Evolutionary conservation across 2,113 vertebrate species (phyloP), one percentile per base, ranked within the genome.

Genomic region (Solea solea): DNA sequence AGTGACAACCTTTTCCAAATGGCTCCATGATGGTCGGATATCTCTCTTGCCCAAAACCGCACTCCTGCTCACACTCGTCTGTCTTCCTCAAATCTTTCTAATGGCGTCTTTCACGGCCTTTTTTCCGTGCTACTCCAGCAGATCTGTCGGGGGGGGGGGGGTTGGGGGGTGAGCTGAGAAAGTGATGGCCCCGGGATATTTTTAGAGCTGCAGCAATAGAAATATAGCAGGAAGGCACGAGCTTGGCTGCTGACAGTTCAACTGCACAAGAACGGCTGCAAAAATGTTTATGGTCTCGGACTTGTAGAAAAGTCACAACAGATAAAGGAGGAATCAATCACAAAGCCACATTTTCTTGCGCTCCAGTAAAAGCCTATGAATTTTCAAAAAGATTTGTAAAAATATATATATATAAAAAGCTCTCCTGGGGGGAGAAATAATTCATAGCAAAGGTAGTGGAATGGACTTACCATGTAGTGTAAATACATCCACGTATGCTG

Each of bases 381-480:
- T 90, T 90, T 90, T 88, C 76, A 34, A 88, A 90, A 76, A 80
- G 69, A 50, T 50, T 51, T 76, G 70, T 63, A 71, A 76, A 69
- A 66, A 77, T 34, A 83, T 82, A 89, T 83, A 89, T 87, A 82
- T 81, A 88, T 83, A 88, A 86, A 89, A 66, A 80, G 73, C 85
- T 64, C 54, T 68, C 51, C 67, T 50, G 45, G 72, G 64, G 51
- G 63, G 28, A 85, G 86, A 68, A 88, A 92, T 93, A 84, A 91
- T 92, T 92, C 49, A 93, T 80, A 67, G 65, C 57, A 64, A 68
- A 81, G 72, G 77, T 54, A 64, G 59, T 67, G 66, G 84, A 90
- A 93, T 93, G 90, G 91, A 87, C 72, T 93, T 93, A 91, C 74
- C 67, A 48, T 92, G 91, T 93, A 86, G 76, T 85, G 86, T 88